Base-by-base conservation (phyloP, 2,797 vertebrate species). In the Rhinophrynus dorsalis region DNA sequence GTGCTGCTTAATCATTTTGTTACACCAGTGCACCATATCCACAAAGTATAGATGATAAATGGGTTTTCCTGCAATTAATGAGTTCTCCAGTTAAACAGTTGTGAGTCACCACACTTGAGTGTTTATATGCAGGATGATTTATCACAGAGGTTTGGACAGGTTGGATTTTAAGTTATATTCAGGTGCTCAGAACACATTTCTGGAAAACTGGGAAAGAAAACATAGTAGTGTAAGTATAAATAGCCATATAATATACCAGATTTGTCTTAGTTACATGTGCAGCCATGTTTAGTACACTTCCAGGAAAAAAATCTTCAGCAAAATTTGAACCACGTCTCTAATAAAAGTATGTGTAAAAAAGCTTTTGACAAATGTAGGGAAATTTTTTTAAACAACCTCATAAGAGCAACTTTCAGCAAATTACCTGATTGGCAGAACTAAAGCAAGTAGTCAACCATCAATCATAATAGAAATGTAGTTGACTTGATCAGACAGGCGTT, bases 111-210 rank as follows among this genome's bases (percentile, higher is more conserved):
- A 55, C 54, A 52, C 70, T 77, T 77, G 47, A 17, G 70, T 80
- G 55, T 79, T 82, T 75, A 70, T 77, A 2, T 68, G 70, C 68
- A 67, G 72, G 78, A 75, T 77, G 26, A 61, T 80, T 77, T 81
- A 54, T 77, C 61, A 69, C 77, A 76, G 18, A 54, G 63, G 78
- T 79, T 65, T 59, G 76, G 68, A 52, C 56, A 75, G 50, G 54
- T 79, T 81, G 79, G 17, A 57, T 84, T 81, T 68, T 72, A 82
- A 77, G 74, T 38, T 52, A 70, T 68, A 72, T 63, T 81, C 52
- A 58, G 24, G 38, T 67, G 74, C 84, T 84, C 63, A 74, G 70
- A 64, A 50, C 33, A 29, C 51, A 64, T 72, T 57, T 57, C 35
- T 45, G 32, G 33, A 57, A 64, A 72, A 51, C 18, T 17, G 15